A percentile compares a stretch with the other conserved stretches of the same genome.
Conservation (phyloP, 2,888 invertebrate genomes). For the Cylindroiulus punctatus region DNA sequence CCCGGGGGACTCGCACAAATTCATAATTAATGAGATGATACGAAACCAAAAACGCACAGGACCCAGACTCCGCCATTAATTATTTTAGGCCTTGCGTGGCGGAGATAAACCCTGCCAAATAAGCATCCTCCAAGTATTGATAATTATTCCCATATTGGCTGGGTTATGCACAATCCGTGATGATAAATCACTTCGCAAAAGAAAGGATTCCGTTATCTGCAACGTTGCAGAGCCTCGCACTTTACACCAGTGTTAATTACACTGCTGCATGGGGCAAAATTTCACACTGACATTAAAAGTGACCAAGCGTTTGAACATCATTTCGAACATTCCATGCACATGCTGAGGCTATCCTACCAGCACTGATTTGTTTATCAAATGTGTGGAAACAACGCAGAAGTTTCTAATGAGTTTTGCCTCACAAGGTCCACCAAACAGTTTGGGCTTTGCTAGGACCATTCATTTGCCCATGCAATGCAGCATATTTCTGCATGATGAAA, state of each 20-base stretch:
- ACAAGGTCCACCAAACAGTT: not conserved
- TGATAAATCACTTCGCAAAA: not conserved
- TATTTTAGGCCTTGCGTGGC: conserved; percentile 39
- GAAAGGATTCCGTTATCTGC: conserved; percentile 43
- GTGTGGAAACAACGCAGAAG: not conserved
- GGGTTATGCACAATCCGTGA: not conserved
- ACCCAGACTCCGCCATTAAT: conserved; percentile 17
- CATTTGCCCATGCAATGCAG: not conserved
- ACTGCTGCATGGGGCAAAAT: not conserved
- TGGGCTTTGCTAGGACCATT: not conserved
- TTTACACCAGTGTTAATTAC: not conserved
- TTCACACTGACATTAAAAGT: not conserved
- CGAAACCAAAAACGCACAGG: conserved; percentile 41
- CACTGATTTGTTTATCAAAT: not conserved
- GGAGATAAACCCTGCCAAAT: conserved; percentile 37
- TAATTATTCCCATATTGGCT: conserved; percentile 13
- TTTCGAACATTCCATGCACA: not conserved
- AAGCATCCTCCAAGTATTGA: conserved; percentile 20
- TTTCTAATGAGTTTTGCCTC: not conserved
- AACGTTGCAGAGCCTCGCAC: not conserved
- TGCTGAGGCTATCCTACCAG: too few species aligned
- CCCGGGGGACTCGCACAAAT: conserved; percentile 24
- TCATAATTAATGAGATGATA: conserved; percentile 44
- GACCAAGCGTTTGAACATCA: not conserved
- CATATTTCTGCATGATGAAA: not conserved